A percentile compares a stretch with the other conserved stretches of the same genome.
phyloP scores from a whole-genome alignment of 2,888 invertebrate species.

The Nezara viridula region DNA sequence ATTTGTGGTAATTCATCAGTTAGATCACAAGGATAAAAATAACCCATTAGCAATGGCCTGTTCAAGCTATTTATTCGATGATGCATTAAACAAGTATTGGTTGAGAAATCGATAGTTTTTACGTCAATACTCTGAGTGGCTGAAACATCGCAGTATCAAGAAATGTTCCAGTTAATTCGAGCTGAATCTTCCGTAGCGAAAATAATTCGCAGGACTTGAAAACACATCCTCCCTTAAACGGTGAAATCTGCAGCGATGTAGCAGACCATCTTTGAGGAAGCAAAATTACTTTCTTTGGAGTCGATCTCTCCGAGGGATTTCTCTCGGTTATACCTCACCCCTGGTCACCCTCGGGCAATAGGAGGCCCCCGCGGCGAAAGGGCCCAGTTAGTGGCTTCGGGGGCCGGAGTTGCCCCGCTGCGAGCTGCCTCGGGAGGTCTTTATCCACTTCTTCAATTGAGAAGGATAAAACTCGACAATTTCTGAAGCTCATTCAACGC shows the following conservation, averaged over 20 bases:
- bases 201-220: not conserved
- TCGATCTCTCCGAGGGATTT: not conserved
- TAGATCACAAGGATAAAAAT: no score
- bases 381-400: not conserved
- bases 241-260: not conserved
- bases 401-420: not conserved
- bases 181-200: not conserved
- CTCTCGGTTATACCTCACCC: not conserved
- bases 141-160: not conserved
- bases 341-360: not conserved
- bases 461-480: not conserved
- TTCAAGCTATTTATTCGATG: not conserved
- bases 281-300: constrained; percentile 4
- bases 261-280: not conserved
- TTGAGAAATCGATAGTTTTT: not conserved
- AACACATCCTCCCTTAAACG: not conserved
- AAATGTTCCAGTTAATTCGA: not conserved
- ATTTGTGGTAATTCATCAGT: no score
- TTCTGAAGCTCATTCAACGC: not conserved
- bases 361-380: not conserved
- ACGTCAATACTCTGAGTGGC: not conserved
- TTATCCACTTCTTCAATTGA: not conserved
- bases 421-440: not conserved
- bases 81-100: not conserved
- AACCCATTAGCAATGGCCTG: no score